Evolutionary conservation across 2,888 invertebrate species (phyloP).

Genomic region (Philereme transversata): DNA sequence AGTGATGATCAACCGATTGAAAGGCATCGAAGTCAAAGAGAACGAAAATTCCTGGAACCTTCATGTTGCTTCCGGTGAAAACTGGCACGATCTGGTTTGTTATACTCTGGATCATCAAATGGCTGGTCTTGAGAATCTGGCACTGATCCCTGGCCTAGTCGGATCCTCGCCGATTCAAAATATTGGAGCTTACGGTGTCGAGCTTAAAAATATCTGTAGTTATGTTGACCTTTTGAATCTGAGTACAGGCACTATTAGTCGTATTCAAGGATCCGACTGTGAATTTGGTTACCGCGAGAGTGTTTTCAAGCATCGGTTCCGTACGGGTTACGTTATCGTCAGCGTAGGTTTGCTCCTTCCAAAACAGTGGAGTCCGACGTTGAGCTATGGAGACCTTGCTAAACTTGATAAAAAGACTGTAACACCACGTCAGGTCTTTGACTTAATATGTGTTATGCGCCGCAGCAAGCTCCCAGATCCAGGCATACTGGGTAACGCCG

Average conservation of each 20-base stretch:
- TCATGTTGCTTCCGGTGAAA: conserved; percentile 29
- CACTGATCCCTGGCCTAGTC: conserved; percentile 32
- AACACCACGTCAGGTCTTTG: conserved; percentile 17
- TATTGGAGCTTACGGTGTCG: conserved; percentile 35
- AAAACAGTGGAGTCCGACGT: conserved; percentile 16
- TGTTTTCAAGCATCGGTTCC: conserved; percentile 28
- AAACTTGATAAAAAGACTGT: conserved; percentile 14
- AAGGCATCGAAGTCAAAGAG: conserved; percentile 17
- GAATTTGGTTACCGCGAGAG: conserved; percentile 31
- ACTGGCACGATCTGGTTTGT: conserved; percentile 34
- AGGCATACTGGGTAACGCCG: conserved; percentile 28
- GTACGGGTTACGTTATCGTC: conserved; percentile 22
- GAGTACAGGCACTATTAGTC: background rate
- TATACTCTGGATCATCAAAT: conserved; percentile 26
- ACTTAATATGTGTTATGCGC: conserved; percentile 24
- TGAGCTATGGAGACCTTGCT: conserved; percentile 19
- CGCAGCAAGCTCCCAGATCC: conserved; percentile 32
- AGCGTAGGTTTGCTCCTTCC: conserved; percentile 21
- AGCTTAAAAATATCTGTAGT: conserved; percentile 27
- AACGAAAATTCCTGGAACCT: conserved; percentile 20
- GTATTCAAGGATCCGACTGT: conserved; percentile 19
- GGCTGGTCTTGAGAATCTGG: conserved; percentile 31
- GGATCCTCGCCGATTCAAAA: conserved; percentile 34
- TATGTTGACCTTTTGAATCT: conserved; percentile 30
- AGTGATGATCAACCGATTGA: conserved; percentile 19